Base-by-base conservation (phyloP, 2,888 invertebrate species). In the Esperia sulphurella region DNA sequence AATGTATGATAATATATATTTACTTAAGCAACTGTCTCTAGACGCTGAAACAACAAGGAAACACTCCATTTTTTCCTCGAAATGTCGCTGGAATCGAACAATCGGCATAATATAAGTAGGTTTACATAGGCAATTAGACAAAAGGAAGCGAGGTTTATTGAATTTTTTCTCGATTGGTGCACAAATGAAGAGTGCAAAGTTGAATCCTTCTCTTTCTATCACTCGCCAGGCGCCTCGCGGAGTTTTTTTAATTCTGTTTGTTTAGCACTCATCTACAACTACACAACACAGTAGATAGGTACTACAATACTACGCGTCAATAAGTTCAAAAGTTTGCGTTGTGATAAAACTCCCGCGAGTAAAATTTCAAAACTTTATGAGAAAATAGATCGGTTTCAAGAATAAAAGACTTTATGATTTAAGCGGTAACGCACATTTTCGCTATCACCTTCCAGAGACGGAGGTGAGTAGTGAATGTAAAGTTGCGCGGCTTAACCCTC, bases 161-260 rank as follows among this genome's bases (percentile, higher is more conserved):
- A 86, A 86, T 85, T 87, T 85, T 83, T 86, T 83, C 83, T 79
- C 83, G 80, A 86, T 82, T 83, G 79, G 79, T 79, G 81, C 82
- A 81, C 80, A 82, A 82, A 78, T 70, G 86, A 83, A 78, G 81
- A 85, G 85, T 72, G 77, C 81, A 77, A 77, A 81, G 71, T 71
- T 66, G 66, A 64, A 71, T 71, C 78, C 59, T 62, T 85, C 87
- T 81, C 83, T 83, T 68, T 85, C 83, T 68, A 66, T 59, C 79
- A 67, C 58, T 62, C 64, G 69, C 35, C 66, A 60, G 69, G 70
- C 42, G 71, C 71, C 70, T 58, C 61, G 58, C 21, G 63, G 61
- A 60, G 75, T 75, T 75, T 79, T 80, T 81, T 83, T 79, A 68
- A 71, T 76, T 78, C 67, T 71, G 59, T 77, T 81, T 75, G 67